A percentile compares a stretch with the other conserved stretches of the same genome.
phyloP scores from a whole-genome alignment of 2,888 invertebrate species.

The Apamea epomidion region DNA sequence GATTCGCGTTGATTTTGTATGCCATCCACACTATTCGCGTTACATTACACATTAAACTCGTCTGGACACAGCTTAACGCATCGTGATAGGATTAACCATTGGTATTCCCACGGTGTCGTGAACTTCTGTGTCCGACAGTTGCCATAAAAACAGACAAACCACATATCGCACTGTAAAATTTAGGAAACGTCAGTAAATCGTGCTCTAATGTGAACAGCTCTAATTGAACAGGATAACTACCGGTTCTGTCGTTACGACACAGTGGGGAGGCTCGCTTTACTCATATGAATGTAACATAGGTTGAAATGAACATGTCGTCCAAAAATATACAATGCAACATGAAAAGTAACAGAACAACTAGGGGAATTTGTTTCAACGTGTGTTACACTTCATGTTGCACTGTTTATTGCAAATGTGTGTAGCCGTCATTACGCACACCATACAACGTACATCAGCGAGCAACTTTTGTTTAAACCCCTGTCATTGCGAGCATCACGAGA shows the following conservation, averaged over 20 bases:
- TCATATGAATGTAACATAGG: neutral
- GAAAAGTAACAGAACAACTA: too few relatives aligned
- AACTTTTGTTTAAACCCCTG: too few relatives aligned
- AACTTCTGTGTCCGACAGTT: neutral
- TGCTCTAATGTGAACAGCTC: neutral
- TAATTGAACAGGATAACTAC: neutral
- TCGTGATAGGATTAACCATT: neutral
- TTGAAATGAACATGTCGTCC: neutral
- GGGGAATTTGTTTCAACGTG: too few relatives aligned
- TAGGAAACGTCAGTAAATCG: neutral
- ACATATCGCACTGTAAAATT: neutral
- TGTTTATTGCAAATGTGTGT: too few relatives aligned
- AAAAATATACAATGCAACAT: neutral
- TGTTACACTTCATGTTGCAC: too few relatives aligned
- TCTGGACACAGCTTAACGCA: neutral
- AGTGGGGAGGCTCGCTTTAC: neutral
- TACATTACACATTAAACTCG: neutral
- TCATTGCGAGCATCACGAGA: neutral
- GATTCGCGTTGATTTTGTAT: neutral
- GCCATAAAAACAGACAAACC: neutral
- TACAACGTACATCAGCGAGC: too few relatives aligned
- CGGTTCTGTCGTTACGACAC: neutral
- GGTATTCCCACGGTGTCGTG: neutral
- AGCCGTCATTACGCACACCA: neutral
- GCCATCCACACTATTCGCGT: neutral